These are phyloP conservation scores for Halotydeus destructor DNA, from an alignment of 1,140 invertebrate species.

Conservation along the genomic window DNA sequence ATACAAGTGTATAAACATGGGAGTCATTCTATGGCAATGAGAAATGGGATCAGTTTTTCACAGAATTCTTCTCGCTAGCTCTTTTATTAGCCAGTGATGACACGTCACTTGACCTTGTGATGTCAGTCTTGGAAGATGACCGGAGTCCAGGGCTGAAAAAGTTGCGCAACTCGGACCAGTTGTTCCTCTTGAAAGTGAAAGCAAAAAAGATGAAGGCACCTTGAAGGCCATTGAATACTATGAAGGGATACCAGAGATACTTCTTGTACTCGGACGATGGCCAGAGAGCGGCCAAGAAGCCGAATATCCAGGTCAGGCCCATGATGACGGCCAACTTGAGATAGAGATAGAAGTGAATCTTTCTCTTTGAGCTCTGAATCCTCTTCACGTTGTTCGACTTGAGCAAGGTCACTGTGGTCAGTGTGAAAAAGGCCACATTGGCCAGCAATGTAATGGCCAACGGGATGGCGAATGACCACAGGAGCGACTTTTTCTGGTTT, in stretches of 20 bases:
- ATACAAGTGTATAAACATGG: no score
- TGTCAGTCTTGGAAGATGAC: no score
- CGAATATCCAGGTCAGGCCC: conserved; percentile 31
- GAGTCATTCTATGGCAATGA: no score
- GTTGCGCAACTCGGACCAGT: no score
- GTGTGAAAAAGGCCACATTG: conserved; percentile 31
- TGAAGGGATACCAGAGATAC: conserved; percentile 22
- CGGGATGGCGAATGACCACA: conserved; percentile 26
- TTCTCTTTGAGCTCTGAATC: conserved; percentile 4
- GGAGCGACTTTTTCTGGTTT: conserved; percentile 25
- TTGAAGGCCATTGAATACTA: conserved; percentile 27
- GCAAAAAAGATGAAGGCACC: conserved; percentile 29
- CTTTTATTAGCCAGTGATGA: no score
- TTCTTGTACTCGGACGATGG: no score
- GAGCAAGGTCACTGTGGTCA: conserved; percentile 22
- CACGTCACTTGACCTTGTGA: no score
- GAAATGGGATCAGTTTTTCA: no score
- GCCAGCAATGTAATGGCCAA: conserved; percentile 25
- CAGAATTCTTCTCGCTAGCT: no score
- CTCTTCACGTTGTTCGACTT: conserved; percentile 7
- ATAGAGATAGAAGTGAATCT: conserved; percentile 24
- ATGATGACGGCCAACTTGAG: conserved; percentile 29
- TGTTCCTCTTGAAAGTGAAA: conserved; percentile 24
- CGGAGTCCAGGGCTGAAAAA: no score
- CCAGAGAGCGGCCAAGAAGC: conserved; percentile 23